Base-by-base conservation (phyloP, 1,140 invertebrate genomes). In the Eriosoma lanigerum region DNA sequence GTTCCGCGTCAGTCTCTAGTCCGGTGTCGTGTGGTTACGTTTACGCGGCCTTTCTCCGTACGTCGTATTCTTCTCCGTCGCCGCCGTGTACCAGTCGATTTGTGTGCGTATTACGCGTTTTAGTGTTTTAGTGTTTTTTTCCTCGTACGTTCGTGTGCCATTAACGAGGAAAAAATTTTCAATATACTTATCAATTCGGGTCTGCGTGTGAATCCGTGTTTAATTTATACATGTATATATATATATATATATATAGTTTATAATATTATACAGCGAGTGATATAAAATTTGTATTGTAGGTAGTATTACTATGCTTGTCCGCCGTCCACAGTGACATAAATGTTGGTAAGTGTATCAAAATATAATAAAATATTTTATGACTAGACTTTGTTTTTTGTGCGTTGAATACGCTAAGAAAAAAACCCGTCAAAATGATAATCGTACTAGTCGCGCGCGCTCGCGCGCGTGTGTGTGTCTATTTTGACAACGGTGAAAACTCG, bases 1-100 rank as follows among this genome's bases (percentile, higher is more conserved):
- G 75, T 78, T 78, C 56, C 29, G 75, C 56, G 73, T 78, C 75
- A 78, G 75, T 78, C 75, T 48, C 13, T 24, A 78, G 75, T 26
- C 8, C 75, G 75, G 21, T 62, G 75, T 21, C 56, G 75, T 2
- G 19, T 38, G 38, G 5, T 26, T 21, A 46, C 75, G 75, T 76
- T 12, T 38, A 38, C 10, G 1, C 15, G 21, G 19, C 56, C 75
- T 60, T 78, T 78, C 72, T 78, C 75, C 44, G 38, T 10, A 44
- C 21, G n/a, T 10, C 10, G 64, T n/a, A 5, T 6, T 21, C 21
- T n/a, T 21, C 44, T 68, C 62, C 6, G 29, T n/a, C 21, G 29
- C 10, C 19, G 62, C 32, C 62, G 62, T n/a, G n/a, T n/a, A n/a
- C n/a, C n/a, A n/a, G n/a, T 38, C 32, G 8, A 8, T 38, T 38